Base-by-base conservation (phyloP, 2,113 vertebrate species). In the Mandrillus leucophaeus region DNA sequence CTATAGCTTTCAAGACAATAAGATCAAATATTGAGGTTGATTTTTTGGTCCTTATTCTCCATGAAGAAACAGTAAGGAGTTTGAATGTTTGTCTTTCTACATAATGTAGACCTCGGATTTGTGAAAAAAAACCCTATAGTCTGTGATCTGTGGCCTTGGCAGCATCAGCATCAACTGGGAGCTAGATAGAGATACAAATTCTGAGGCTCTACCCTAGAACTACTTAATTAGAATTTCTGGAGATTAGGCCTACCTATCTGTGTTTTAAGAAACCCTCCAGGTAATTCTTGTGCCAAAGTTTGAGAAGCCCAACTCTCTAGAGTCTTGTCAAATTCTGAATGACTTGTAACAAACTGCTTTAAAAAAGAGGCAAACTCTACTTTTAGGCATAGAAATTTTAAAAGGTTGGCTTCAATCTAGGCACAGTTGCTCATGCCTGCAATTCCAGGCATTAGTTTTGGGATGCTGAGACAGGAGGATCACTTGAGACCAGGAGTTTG, bases 271-370 rank as follows among this genome's bases (percentile, higher is more conserved):
- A 45, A 48, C 25, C 25, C 57, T 93, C 61, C 55, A 90, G 73
- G 50, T 80, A 43, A 86, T 90, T 92, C 75, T 96, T 92, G 43
- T 89, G 73, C 27, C 83, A 90, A 78, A 80, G 16, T 94, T 76
- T 92, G 83, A 89, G 73, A 92, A 91, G 30, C n/a, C 25, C 12
- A 38, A 0, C 55, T 70, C 22, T 81, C 25, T 23, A 78, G 72
- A 88, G 78, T 95, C 40, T 92, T 95, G 50, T 25, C 55, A 83
- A 79, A 68, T 97, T 48, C 78, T 90, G 38, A 50, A 43, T 90
- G 48, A 96, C 22, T 78, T 94, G 38, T 88, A 92, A 92, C 38
- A 90, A 93, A 94, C 78, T 86, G 66, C 64, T 83, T 78, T 84
- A 23, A 79, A 81, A 94, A 81, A 93, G 32, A 89, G 61, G 22